A percentile compares a stretch with the other conserved stretches of the same genome.
phyloP scores from a whole-genome alignment of 2,888 invertebrate genomes.

The Nycteola revayana region DNA sequence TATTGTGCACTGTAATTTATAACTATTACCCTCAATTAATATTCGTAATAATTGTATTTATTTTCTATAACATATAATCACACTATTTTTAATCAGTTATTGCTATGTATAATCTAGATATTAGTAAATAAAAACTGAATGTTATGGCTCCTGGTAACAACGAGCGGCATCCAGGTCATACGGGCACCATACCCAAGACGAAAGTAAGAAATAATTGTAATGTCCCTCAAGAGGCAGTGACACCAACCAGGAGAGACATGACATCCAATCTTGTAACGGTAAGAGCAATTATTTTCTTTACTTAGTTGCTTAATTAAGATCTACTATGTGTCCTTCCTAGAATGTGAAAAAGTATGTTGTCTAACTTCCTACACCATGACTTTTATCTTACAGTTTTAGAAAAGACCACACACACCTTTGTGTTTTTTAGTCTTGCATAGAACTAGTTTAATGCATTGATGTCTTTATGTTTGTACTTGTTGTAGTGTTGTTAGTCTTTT shows the following conservation, averaged over 20 bases:
- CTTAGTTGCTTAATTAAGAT: too few species aligned
- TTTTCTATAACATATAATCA: constrained; percentile 7
- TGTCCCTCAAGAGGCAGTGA: constrained; percentile 83
- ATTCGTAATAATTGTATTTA: constrained; percentile 7
- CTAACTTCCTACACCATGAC: too few species aligned
- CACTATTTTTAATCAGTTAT: constrained; percentile 18
- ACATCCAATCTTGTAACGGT: constrained; percentile 77
- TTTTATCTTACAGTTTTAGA: too few species aligned
- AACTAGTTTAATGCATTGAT: too few species aligned
- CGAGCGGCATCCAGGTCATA: constrained; percentile 76
- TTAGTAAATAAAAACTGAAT: constrained; percentile 42
- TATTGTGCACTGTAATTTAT: constrained; percentile 13
- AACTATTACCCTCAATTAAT: constrained; percentile 6
- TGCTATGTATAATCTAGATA: constrained; percentile 33
- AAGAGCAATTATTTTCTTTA: constrained; percentile 31
- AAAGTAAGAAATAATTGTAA: constrained; percentile 83
- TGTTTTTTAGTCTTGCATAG: too few species aligned
- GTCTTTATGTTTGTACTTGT: too few species aligned
- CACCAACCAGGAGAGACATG: constrained; percentile 82
- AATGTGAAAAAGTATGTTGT: too few species aligned
- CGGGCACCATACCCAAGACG: constrained; percentile 86
- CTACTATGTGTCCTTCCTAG: too few species aligned
- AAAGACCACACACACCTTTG: too few species aligned
- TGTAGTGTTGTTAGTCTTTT: too few species aligned
- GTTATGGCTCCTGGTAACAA: constrained; percentile 80